phyloP scores from a whole-genome alignment of 2,113 vertebrate genomes.

The Herpailurus yagouaroundi region DNA sequence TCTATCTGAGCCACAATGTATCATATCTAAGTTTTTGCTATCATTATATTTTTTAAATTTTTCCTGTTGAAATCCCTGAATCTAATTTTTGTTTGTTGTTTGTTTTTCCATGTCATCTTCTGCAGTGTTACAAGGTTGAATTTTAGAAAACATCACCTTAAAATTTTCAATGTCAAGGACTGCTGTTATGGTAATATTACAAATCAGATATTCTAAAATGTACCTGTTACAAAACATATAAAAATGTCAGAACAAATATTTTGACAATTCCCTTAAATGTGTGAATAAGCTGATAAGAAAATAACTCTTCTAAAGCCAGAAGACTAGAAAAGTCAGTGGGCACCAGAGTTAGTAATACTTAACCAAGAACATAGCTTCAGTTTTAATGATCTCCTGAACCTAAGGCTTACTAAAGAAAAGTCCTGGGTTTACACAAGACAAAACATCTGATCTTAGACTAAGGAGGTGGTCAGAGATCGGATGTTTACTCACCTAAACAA shows the following conservation, averaged over 20 bases:
- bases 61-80: background rate
- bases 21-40: background rate
- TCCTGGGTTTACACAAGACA: background rate
- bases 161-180: background rate
- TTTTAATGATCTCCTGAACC: background rate
- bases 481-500: background rate
- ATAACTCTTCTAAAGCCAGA: background rate
- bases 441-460: background rate
- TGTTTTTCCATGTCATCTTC: background rate
- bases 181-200: background rate
- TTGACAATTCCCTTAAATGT: background rate
- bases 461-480: background rate
- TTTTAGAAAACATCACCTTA: background rate
- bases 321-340: background rate
- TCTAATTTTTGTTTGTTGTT: background rate
- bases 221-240: background rate
- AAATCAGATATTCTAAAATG: background rate
- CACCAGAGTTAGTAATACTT: background rate
- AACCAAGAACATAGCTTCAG: background rate
- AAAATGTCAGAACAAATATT: background rate
- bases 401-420: background rate
- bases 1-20: background rate
- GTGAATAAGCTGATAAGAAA: background rate
- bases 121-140: background rate
- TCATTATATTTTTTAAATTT: background rate